Evolutionary conservation across 2,797 vertebrate genomes (phyloP), one percentile per base, ranked within the genome.

Genomic region (Xyrichtys novacula): DNA sequence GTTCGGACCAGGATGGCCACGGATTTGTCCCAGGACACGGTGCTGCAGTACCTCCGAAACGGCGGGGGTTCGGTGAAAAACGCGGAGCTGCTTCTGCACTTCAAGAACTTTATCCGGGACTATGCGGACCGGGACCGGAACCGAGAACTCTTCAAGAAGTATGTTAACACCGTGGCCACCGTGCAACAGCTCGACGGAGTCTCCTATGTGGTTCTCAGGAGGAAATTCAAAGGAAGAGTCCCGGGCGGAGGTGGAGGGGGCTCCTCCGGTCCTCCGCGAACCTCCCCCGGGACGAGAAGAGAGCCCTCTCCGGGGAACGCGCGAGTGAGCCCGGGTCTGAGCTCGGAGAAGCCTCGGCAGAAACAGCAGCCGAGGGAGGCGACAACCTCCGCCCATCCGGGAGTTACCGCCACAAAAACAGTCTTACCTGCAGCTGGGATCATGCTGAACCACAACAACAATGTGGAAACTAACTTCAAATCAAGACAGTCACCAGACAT

Each of bases 151-250:
- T 99, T 99, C 81, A 99, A 99, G 77, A 92, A 83, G 81, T 96
- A 94, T 25, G 96, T 99, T 43, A 99, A 99, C 89, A 85, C 95
- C 0, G 85, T 98, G 86, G 98, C 97, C 16, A 95, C 94, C 17
- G 97, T 98, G 63, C 90, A 64, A 53, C 94, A 93, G 81, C 88
- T 93, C 69, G 90, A 92, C 65, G 92, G 88, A 25, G 95, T 91
- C n/a, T 94, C 94, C 43, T 85, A 88, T 59, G 95, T 99, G 40
- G 85, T 95, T 11, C 94, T 98, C 44, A 92, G 86, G 84, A 95
- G 82, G 77, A 94, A 92, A 61, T 96, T 93, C 86, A 74, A 78
- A 28, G 91, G 91, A 50, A 87, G 92, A 25, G 71, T 91, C 44
- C 86, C 91, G 49, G 94, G 94, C 69, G 85, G 90, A 29, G 59